Conservation (phyloP, 1,140 invertebrate genomes). For the silkworm (Bombyx mori) region DNA sequence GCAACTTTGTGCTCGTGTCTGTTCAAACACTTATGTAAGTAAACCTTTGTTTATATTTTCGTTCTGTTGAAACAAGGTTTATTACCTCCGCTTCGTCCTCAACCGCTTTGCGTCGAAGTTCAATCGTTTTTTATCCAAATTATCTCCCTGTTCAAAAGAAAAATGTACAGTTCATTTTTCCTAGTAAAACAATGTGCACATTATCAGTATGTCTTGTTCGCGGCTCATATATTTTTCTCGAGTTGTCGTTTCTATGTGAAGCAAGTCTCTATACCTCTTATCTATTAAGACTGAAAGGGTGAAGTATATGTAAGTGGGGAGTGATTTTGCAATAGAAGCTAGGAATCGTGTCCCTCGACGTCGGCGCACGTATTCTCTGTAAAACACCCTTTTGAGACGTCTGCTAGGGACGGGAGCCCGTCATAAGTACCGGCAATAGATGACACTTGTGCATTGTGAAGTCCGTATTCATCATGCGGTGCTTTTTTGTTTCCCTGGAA, state of each 20-base stretch:
- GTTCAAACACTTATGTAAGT: conserved; percentile 16
- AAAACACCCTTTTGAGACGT: conserved; percentile 62
- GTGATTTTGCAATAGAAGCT: conserved; percentile 28
- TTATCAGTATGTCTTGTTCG: too few species aligned
- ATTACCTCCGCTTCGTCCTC: conserved; percentile 38
- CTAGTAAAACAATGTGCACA: too few species aligned
- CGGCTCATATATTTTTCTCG: too few species aligned
- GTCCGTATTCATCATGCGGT: not conserved
- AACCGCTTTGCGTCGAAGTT: conserved; percentile 25
- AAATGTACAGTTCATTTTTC: too few species aligned
- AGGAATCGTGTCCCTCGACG: conserved; percentile 29
- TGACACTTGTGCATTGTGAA: conserved; percentile 17
- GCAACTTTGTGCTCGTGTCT: conserved; percentile 7
- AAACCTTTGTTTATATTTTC: conserved; percentile 31
- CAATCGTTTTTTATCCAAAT: conserved; percentile 11
- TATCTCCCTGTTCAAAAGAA: too few species aligned
- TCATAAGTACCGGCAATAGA: conserved; percentile 21
- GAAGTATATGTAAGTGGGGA: conserved; percentile 24
- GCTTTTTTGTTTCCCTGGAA: not conserved
- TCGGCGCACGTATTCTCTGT: conserved; percentile 39
- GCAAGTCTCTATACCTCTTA: too few species aligned
- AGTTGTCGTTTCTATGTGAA: too few species aligned
- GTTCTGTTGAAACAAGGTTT: conserved; percentile 39
- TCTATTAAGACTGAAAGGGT: conserved; percentile 8
- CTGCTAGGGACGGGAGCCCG: conserved; percentile 32